A percentile compares a stretch with the other conserved stretches of the same genome.
Evolutionary conservation across 2,888 invertebrate genomes (phyloP).

Genomic region (Pristionchus entomophagus): DNA sequence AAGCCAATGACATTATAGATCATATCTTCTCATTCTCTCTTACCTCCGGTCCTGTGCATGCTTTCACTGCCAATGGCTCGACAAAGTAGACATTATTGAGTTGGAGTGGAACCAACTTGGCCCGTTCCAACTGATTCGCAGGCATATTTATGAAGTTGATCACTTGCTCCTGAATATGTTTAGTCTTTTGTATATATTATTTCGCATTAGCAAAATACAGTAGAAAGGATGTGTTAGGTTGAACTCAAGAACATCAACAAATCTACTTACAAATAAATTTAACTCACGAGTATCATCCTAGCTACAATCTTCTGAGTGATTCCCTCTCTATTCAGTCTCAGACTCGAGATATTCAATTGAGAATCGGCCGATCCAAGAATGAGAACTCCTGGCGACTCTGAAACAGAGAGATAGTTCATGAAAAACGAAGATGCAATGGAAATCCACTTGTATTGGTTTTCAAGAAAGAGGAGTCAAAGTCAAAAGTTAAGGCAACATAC

Average conservation of each 20-base stretch:
- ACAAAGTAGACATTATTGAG: slow-evolving; percentile 58
- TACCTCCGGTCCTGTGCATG: neutral
- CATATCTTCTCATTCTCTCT: too few species aligned
- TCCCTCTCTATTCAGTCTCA: slow-evolving; percentile 56
- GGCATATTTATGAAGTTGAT: slow-evolving; percentile 62
- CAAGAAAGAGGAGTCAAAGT: neutral
- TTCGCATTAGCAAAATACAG: too few species aligned
- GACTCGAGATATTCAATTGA: slow-evolving; percentile 59
- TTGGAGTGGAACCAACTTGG: slow-evolving; percentile 51
- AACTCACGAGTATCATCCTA: slow-evolving; percentile 59
- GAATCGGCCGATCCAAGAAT: slow-evolving; percentile 65
- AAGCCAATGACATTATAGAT: too few species aligned
- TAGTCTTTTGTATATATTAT: too few species aligned
- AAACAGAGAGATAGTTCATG: slow-evolving; percentile 19
- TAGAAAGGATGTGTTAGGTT: too few species aligned
- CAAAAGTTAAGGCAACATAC: slow-evolving; percentile 51
- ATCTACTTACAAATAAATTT: too few species aligned
- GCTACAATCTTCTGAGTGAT: slow-evolving; percentile 64
- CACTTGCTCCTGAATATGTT: slow-evolving; percentile 66
- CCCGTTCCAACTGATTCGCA: slow-evolving; percentile 46
- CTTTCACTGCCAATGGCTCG: slow-evolving; percentile 48
- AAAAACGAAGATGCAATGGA: neutral
- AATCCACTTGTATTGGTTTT: neutral
- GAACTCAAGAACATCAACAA: too few species aligned
- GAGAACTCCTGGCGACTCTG: slow-evolving; percentile 62